Evolutionary conservation across 2,797 vertebrate genomes (phyloP), one percentile per base, ranked within the genome.

Genomic region (Oophaga sylvatica): DNA sequence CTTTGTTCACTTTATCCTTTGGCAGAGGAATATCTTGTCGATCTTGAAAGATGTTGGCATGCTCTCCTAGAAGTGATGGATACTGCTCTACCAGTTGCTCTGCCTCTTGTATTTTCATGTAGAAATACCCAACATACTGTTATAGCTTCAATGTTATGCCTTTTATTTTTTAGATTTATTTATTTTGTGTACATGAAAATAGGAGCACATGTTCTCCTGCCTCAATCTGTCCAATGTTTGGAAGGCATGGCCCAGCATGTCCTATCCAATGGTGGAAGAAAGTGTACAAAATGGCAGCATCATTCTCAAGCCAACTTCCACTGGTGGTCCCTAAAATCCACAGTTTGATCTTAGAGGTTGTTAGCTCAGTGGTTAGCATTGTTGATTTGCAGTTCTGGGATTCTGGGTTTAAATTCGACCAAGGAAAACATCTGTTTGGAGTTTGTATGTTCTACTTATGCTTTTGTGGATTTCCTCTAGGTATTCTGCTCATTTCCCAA

Each of bases 11-110:
- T 84, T 89, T 88, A 90, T 92, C 90, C 89, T 89, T 92, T 93
- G 92, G 93, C 92, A 93, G 87, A 87, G 59, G 86, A 90, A 92
- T 93, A 88, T 94, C 95, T 95, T 94, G 94, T 95, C 94, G 91
- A 86, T 94, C 91, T 91, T 90, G 90, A 95, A 92, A 93, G 91
- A 60, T 88, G 90, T 89, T 94, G 94, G 93, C 93, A 91, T 87
- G 90, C 90, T 62, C 90, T 76, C 1, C 10, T 5, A 88, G 87
- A 87, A 93, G 90, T 94, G 94, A 95, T 91, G 91, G 93, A 93
- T 92, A 87, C 90, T 91, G 89, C 78, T 90, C 89, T 90, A 90
- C 86, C 90, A 90, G 83, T 87, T 59, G 26, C 35, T 35, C 60
- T 80, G 60, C 29, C 20, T 12, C 8, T 80, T 63, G 19, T 41